These are phyloP conservation scores for Priocnemis perturbator DNA, from an alignment of 2,888 invertebrate species.

Conservation along the genomic window DNA sequence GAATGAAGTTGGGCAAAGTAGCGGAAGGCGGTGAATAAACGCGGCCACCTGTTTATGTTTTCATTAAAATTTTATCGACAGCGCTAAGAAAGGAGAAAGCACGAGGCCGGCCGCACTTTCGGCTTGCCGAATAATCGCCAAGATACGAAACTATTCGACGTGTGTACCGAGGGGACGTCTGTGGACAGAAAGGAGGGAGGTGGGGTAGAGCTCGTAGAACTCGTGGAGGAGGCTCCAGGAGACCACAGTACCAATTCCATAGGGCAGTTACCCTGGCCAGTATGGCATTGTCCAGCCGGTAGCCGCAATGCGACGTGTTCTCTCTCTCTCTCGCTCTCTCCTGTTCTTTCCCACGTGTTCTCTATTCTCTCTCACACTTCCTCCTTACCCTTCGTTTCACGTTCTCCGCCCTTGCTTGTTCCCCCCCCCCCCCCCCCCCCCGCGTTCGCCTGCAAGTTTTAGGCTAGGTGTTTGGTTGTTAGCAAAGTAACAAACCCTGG, in stretches of 20 bases:
- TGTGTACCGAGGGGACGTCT: conserved; percentile 13
- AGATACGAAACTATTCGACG: conserved; percentile 46
- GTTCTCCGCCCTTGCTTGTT: background rate
- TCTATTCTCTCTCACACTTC: conserved; percentile 29
- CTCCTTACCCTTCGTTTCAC: background rate
- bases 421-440: conserved; percentile 36
- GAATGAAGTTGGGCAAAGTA: no score
- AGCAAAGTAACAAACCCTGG: conserved; percentile 68
- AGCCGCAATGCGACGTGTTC: conserved; percentile 60
- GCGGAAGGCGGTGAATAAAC: no score
- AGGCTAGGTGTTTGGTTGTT: conserved; percentile 69
- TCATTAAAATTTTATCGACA: no score
- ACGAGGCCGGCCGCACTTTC: background rate
- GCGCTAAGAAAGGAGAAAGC: no score
- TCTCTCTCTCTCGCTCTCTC: conserved; percentile 21
- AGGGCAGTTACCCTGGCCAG: conserved; percentile 66
- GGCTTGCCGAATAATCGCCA: conserved; percentile 42
- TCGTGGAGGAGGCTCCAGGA: conserved; percentile 38
- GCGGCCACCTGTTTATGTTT: no score
- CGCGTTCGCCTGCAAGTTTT: conserved; percentile 61
- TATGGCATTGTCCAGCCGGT: conserved; percentile 57
- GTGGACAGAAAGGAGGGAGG: background rate
- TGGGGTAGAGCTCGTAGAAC: conserved; percentile 29
- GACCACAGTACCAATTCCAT: conserved; percentile 67
- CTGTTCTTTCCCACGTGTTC: conserved; percentile 10